Evolutionary conservation across 2,113 vertebrate species (phyloP).

Genomic region (Terrapene triunguis): DNA sequence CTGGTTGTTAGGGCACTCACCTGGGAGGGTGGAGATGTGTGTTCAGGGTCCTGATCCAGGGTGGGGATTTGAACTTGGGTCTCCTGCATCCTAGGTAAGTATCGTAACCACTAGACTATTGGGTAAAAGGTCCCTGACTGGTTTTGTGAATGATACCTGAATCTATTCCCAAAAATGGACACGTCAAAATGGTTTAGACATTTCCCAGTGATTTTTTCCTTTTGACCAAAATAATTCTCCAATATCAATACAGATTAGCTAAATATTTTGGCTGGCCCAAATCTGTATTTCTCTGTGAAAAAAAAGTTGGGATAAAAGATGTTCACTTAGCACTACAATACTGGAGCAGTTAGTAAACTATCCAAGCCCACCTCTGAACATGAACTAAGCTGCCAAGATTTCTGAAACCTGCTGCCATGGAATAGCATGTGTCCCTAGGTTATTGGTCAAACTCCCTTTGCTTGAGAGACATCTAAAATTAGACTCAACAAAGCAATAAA

Average conservation of each 20-base stretch:
- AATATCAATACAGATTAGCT: not conserved
- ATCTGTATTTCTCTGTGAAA: not conserved
- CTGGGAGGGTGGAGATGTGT: not conserved
- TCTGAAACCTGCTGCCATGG: accelerated
- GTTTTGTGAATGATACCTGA: not conserved
- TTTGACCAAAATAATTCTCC: not conserved
- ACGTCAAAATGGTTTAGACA: not conserved
- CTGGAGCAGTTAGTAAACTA: not conserved
- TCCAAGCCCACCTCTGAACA: not conserved
- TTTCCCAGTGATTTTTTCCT: not conserved
- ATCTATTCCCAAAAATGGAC: not conserved
- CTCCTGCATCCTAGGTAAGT: not conserved
- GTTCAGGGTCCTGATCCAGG: not conserved
- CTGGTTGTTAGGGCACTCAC: not conserved
- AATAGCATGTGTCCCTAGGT: accelerated
- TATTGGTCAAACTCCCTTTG: not conserved
- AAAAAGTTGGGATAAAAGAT: not conserved
- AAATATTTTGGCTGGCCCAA: not conserved
- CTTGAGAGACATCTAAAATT: not conserved
- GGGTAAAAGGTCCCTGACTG: not conserved
- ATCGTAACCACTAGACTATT: not conserved
- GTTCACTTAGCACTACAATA: not conserved
- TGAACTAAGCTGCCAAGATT: not conserved
- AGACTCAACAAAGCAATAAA: not conserved
- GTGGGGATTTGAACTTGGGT: not conserved